These are phyloP conservation scores for Bradysia coprophila DNA, from an alignment of 1,140 invertebrate genomes.

Conservation along the genomic window DNA sequence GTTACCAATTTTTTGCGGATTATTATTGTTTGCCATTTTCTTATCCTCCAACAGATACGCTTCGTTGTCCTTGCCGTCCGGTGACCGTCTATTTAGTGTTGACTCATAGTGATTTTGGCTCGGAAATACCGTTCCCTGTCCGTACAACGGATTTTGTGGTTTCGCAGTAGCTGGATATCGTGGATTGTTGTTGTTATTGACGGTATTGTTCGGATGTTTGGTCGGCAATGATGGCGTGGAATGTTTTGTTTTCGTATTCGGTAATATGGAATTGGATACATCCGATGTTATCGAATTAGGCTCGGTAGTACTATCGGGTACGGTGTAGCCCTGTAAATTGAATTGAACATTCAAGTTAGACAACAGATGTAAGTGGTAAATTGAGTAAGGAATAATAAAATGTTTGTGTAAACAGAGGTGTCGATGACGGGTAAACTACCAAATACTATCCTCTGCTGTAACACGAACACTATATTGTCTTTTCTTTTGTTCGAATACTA, in stretches of 20 bases:
- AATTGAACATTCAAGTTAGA: no score
- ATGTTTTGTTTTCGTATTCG: neutral
- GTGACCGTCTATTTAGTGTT: conserved; percentile 26
- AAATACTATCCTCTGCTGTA: no score
- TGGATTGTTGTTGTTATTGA: conserved; percentile 1
- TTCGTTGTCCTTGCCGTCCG: conserved; percentile 62
- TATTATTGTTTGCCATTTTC: conserved; percentile 4
- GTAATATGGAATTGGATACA: neutral
- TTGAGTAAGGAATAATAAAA: no score
- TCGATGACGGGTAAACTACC: no score
- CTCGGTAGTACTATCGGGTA: neutral
- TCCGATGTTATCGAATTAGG: neutral
- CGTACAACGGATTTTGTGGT: neutral
- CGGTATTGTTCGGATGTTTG: conserved; percentile 1
- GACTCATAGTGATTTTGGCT: conserved; percentile 1
- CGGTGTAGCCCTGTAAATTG: neutral
- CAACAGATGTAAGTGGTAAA: no score
- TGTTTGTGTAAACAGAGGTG: no score
- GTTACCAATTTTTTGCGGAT: conserved; percentile 2
- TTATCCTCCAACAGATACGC: conserved; percentile 36
- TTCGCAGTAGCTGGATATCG: neutral
- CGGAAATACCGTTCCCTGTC: neutral
- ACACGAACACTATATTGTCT: no score
- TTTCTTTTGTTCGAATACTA: no score
- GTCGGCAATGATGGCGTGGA: neutral